phyloP scores from a whole-genome alignment of 2,113 vertebrate genomes.

The Eulemur rufifrons region DNA sequence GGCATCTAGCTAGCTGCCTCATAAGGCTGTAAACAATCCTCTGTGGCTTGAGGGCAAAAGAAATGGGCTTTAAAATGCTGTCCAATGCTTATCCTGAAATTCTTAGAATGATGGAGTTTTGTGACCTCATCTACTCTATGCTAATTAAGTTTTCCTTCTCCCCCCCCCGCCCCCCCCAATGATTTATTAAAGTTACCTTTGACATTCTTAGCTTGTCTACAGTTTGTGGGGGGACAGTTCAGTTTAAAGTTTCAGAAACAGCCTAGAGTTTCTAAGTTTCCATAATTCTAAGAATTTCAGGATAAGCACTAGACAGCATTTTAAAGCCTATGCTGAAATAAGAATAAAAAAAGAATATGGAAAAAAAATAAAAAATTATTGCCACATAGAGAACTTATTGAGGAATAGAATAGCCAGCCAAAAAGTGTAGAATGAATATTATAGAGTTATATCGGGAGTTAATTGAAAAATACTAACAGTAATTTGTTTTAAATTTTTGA shows the following conservation, averaged over 20 bases:
- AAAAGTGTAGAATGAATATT: background rate
- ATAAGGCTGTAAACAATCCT: background rate
- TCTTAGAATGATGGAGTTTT: background rate
- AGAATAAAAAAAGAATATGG: no score
- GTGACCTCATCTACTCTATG: background rate
- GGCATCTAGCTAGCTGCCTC: background rate
- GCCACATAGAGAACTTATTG: background rate
- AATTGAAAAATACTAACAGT: background rate
- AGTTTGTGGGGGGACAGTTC: background rate
- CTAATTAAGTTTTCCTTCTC: background rate
- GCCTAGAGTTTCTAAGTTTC: background rate
- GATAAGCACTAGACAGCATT: background rate
- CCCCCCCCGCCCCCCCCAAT: background rate
- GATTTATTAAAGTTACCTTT: slow-evolving; percentile 37
- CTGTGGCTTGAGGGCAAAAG: background rate
- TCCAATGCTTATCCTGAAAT: background rate
- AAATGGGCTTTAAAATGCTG: slow-evolving; percentile 9
- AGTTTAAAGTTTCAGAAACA: background rate
- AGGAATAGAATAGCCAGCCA: background rate
- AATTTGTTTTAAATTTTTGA: background rate
- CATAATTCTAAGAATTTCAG: background rate
- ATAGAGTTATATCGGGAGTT: background rate
- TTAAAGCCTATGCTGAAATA: background rate
- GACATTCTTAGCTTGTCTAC: slow-evolving; percentile 11
- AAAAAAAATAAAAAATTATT: background rate